Percentiles rank a stretch among this genome's conserved stretches.
phyloP scores from a whole-genome alignment of 1,140 invertebrate species.

The Drosophila leontia region DNA sequence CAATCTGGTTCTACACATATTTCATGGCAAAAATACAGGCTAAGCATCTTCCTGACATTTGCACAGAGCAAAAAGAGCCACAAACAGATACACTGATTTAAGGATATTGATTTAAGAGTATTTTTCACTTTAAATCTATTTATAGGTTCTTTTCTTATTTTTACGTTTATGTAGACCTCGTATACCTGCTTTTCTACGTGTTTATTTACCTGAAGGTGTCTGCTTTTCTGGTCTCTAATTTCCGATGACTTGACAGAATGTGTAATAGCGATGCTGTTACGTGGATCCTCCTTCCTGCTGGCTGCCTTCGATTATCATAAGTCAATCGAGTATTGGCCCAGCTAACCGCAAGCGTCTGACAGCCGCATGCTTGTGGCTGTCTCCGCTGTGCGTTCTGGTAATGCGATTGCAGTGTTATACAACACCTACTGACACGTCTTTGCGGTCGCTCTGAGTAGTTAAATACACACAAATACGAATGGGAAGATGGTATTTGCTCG shows the following conservation, averaged over 20 bases:
- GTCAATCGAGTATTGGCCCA: conserved; percentile 51
- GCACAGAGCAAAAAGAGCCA: neutral
- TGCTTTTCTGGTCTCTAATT: conserved; percentile 11
- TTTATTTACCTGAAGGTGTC: neutral
- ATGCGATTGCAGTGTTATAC: conserved; percentile 46
- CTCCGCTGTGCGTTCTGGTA: conserved; percentile 24
- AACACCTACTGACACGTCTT: conserved; percentile 58
- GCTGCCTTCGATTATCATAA: conserved; percentile 52
- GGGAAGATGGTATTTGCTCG: conserved; percentile 24
- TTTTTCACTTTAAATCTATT: neutral
- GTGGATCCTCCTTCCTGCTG: conserved; percentile 14
- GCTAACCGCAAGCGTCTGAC: conserved; percentile 53
- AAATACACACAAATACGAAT: conserved; percentile 30
- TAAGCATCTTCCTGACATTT: neutral
- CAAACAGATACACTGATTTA: conserved; percentile 5
- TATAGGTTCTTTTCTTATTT: neutral
- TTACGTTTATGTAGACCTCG: neutral
- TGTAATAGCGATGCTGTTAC: conserved; percentile 25
- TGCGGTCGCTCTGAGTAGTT: conserved; percentile 61
- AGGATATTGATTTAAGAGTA: neutral
- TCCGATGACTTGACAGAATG: conserved; percentile 27
- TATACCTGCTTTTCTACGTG: neutral
- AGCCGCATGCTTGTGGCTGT: conserved; percentile 64
- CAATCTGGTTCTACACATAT: conserved; percentile 14
- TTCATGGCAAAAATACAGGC: conserved; percentile 19